Evolutionary conservation across 2,888 invertebrate genomes (phyloP).

Genomic region (Leuctra nigra): DNA sequence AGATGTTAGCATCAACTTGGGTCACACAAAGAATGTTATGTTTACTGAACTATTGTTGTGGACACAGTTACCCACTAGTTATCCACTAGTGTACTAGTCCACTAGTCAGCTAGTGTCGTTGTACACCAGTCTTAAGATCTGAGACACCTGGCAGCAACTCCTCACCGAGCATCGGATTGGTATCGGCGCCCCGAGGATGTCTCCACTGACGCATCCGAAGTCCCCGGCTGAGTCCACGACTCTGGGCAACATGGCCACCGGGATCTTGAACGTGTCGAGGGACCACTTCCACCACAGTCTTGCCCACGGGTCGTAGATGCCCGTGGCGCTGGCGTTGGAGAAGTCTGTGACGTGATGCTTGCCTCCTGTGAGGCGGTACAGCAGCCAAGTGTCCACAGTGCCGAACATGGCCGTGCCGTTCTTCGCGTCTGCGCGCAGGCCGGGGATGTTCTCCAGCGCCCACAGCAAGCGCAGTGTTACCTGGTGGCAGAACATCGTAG

Average conservation of each 20-base stretch:
- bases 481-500: too few species aligned
- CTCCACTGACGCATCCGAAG: constrained; percentile 60
- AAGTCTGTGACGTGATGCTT: constrained; percentile 74
- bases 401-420: constrained; percentile 69
- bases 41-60: too few species aligned
- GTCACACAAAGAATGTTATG: too few species aligned
- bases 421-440: constrained; percentile 56
- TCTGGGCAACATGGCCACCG: constrained; percentile 66
- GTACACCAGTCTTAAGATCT: too few species aligned
- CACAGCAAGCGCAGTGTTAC: constrained; percentile 71
- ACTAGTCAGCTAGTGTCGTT: too few species aligned
- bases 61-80: too few species aligned
- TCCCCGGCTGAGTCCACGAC: constrained; percentile 71
- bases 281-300: constrained; percentile 76
- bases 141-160: too few species aligned
- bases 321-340: constrained; percentile 87
- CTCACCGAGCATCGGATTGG: constrained; percentile 73
- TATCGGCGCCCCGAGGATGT: constrained; percentile 65
- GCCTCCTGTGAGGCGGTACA: constrained; percentile 67
- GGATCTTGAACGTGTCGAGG: constrained; percentile 63
- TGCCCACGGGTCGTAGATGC: constrained; percentile 88
- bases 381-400: constrained; percentile 88
- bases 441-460: constrained; percentile 65
- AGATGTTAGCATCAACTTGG: too few species aligned
- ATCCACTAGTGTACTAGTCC: too few species aligned